Conservation (phyloP, 2,888 invertebrate species). For the Scaptomyza tumidula region DNA sequence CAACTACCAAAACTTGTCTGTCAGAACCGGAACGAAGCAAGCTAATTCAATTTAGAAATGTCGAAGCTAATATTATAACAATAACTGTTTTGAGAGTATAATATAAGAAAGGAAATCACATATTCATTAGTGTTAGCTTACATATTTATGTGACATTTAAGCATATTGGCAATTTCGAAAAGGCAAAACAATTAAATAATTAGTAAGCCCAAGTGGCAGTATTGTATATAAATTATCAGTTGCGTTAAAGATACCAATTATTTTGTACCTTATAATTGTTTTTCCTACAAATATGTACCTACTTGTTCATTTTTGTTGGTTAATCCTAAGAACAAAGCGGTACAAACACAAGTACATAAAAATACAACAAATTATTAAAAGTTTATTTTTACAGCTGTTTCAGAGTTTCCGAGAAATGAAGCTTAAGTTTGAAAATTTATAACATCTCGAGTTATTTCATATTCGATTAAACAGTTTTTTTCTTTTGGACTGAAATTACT, state of each 20-base stretch:
- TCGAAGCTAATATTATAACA: neutral
- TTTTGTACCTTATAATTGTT: neutral
- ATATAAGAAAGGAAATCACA: too few relatives aligned
- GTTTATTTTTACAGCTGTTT: constrained; percentile 66
- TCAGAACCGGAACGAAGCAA: neutral
- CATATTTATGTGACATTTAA: constrained; percentile 11
- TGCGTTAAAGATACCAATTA: neutral
- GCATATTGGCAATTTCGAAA: neutral
- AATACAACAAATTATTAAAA: constrained; percentile 10
- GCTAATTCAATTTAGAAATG: neutral
- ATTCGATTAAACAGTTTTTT: constrained; percentile 34
- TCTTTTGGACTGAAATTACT: neutral
- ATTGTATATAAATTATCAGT: neutral
- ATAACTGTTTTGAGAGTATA: neutral
- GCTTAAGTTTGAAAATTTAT: constrained; percentile 10
- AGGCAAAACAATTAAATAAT: constrained; percentile 1
- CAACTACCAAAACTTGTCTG: neutral
- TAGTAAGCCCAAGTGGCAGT: neutral
- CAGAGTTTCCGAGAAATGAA: constrained; percentile 12
- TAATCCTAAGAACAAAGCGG: constrained; percentile 20
- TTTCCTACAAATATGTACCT: neutral
- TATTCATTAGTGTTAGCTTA: neutral
- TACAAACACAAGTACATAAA: neutral
- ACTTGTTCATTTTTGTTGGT: neutral
- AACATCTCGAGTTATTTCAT: constrained; percentile 27